Evolutionary conservation across 2,797 vertebrate genomes (phyloP), one percentile per base, ranked within the genome.

Genomic region (Nyctalus aviator): DNA sequence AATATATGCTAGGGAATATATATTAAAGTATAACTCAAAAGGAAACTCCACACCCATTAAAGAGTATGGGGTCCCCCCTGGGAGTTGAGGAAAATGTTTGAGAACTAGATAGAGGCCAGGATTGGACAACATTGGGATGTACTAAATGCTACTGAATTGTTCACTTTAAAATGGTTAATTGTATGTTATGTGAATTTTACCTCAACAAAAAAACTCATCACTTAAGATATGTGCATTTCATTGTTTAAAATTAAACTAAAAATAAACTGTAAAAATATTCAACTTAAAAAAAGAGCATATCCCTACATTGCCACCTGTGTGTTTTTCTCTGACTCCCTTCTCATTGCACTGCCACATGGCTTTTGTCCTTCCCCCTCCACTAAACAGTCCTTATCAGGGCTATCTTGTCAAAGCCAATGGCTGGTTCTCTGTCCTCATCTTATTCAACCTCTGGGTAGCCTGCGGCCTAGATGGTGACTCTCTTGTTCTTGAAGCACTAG

Each of bases 211-310:
- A 73, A 89, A 88, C 23, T 53, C 10, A 50, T 55, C 23, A 59
- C 27, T 75, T 64, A 73, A 91, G 73, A 68, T 30, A 50, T n/a
- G 11, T 53, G 15, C 10, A 44, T 77, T 88, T 91, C n/a, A 37
- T 25, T 82, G 55, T 50, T 62, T 2, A 35, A 82, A 68, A 32
- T 78, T 93, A 85, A 93, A 84, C n/a, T 73, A 94, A 85, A 84
- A 84, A 78, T 55, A 66, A 83, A 17, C 18, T 37, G 9, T 69
- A 85, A 93, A 77, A 73, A 68, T 57, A 78, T 44, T 46, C 37
- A 35, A 84, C 55, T 75, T 20, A 75, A 84, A 48, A 48, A 20
- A 6, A 30, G 13, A 27, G 44, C 25, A 10, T 30, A 25, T 50
- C 27, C 50, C 46, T 62, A 46, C 59, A 30, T 62, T 62, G 59